These are phyloP conservation scores for Pinctada fucata DNA, from an alignment of 2,888 invertebrate species.

Conservation along the genomic window DNA sequence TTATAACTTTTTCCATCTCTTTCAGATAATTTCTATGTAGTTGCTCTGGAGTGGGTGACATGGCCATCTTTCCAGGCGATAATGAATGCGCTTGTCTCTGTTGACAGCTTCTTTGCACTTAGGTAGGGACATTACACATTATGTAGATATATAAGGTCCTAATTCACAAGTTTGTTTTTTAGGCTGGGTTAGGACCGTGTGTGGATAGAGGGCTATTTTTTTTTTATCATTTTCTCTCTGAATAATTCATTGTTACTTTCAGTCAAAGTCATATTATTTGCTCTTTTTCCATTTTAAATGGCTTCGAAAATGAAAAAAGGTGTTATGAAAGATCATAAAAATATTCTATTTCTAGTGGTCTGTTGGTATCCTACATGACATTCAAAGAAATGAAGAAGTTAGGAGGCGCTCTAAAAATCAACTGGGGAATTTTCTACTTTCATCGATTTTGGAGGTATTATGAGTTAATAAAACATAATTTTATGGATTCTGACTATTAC, in stretches of 20 bases:
- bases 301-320: no score
- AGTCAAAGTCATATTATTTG: no score
- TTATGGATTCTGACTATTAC: no score
- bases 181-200: no score
- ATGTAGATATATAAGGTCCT: not conserved
- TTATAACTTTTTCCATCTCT: no score
- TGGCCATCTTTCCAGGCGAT: constrained; percentile 61
- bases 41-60: not conserved
- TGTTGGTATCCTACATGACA: constrained; percentile 45
- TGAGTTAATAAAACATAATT: not conserved
- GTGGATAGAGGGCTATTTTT: no score
- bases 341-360: constrained; percentile 40
- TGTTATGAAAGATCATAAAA: no score
- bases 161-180: not conserved
- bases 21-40: no score
- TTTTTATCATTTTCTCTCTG: no score
- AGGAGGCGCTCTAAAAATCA: constrained; percentile 40
- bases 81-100: constrained; percentile 69
- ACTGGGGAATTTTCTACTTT: constrained; percentile 53
- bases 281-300: no score
- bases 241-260: no score
- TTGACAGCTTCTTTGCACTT: constrained; percentile 73
- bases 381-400: constrained; percentile 47
- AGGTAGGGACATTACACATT: constrained; percentile 55
- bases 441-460: constrained; percentile 53